These are phyloP conservation scores for Incurvaria masculella DNA, from an alignment of 2,888 invertebrate genomes.

Conservation along the genomic window DNA sequence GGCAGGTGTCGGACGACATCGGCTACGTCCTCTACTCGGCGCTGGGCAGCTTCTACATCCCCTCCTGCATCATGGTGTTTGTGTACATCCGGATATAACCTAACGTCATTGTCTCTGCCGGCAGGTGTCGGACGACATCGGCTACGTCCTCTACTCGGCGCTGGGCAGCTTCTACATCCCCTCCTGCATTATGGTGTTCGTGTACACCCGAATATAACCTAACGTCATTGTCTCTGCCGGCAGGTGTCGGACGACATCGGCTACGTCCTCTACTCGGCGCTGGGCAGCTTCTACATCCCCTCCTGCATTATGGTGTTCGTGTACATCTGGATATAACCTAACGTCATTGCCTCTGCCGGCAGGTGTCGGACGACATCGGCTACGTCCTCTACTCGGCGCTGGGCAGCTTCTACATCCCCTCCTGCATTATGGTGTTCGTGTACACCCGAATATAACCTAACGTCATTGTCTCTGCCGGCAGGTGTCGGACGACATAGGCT, in stretches of 20 bases:
- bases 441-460: constrained; percentile 47
- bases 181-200: constrained; percentile 99
- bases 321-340: constrained; percentile 93
- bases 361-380: constrained; percentile 94
- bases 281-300: constrained; percentile 99
- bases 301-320: constrained; percentile 99
- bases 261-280: constrained; percentile 96
- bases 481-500: constrained; percentile 95
- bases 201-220: constrained; percentile 57
- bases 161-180: constrained; percentile 99
- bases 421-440: constrained; percentile 99
- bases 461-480: constrained; percentile 34
- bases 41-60: constrained; percentile 98
- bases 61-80: constrained; percentile 99
- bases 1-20: constrained; percentile 89
- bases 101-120: constrained; percentile 15
- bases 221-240: constrained; percentile 14
- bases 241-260: constrained; percentile 95
- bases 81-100: constrained; percentile 96
- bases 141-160: constrained; percentile 97
- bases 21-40: constrained; percentile 98
- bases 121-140: constrained; percentile 93
- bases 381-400: constrained; percentile 97
- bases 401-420: constrained; percentile 99
- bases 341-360: constrained; percentile 23